Evolutionary conservation across 2,888 invertebrate species (phyloP), one percentile per base, ranked within the genome.

Genomic region (Cancer borealis): DNA sequence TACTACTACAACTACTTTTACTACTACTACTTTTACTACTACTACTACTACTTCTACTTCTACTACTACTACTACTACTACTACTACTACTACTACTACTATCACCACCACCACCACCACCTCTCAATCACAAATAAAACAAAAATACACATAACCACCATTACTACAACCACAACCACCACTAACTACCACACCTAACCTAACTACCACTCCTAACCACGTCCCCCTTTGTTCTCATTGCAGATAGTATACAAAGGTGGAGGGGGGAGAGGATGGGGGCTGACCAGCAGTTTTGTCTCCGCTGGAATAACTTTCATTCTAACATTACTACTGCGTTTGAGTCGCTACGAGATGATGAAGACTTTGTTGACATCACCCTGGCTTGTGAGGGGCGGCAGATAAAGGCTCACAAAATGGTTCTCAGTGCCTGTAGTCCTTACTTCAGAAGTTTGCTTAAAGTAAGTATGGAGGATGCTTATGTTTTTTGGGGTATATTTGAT

Each of bases 291-390:
- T 98, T 98, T 97, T 98, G 98, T 96, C 97, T 98, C 96, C 97
- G 98, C 96, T 98, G 98, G 98, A 98, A 98, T 97, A 98, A 98
- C 97, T 98, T 97, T 96, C 97, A 98, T 98, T 97, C 97, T 96
- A 98, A 98, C 96, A 96, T 96, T 96, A 96, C 96, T 93, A 96
- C 96, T 92, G 96, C 96, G 39, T 96, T 96, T 94, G 96, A 96
- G 95, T 96, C 96, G 94, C 95, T 96, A 91, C 95, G 95, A 94
- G 96, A 96, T 93, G 96, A 96, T 92, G 96, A 96, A 95, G 96
- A 96, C 88, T 96, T 96, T 95, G 96, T 96, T 54, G 96, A 96
- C 95, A 96, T 96, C 49, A 96, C 96, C 87, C 95, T 96, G 92
- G 96, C 96, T 88, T 96, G 96, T 95, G 96, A 96, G 92, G 96